Base-by-base conservation (phyloP, 2,888 invertebrate genomes). In the Phyllotreta striolata region DNA sequence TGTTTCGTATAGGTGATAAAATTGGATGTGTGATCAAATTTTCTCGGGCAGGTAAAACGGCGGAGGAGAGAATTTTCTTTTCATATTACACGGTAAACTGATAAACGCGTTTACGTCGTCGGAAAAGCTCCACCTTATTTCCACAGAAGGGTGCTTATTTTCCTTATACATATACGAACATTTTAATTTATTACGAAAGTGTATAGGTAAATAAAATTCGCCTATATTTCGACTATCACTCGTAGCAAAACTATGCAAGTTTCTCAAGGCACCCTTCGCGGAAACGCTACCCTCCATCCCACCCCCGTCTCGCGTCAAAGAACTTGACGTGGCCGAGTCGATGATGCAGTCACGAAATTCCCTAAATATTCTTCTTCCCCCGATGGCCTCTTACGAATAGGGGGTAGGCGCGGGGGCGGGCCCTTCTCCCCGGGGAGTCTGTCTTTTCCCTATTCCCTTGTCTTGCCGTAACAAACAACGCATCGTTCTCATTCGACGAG, bases 401-500 rank as follows among this genome's bases (percentile, higher is more conserved):
- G 69, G 73, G 73, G 74, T 76, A 73, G 69, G 68, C 72, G 70
- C 74, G 72, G 84, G 83, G 81, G 82, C 84, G 84, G 81, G 70
- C 64, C 58, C 41, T 40, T 58, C 68, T 78, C 87, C 85, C 86
- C 70, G 75, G 87, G 86, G 87, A 86, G 86, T 86, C 86, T 86
- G 80, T 86, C 85, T 85, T 86, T 85, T 86, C 85, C 78, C 76
- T 77, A 76, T 78, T 78, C 79, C 78, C 79, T 78, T 85, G 78
- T 78, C 79, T 60, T 79, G 76, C 77, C 78, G 78, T 78, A 79
- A 79, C 78, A 80, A 79, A 79, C 80, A 79, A 77, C 76, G 76
- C 80, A 79, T 78, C 76, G 76, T 73, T 77, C 75, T 73, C 74
- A 77, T 78, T 77, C 78, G 77, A 77, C 78, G 77, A 79, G 79